Evolutionary conservation across 2,888 invertebrate species (phyloP).

Genomic region (Abrostola triplasia): DNA sequence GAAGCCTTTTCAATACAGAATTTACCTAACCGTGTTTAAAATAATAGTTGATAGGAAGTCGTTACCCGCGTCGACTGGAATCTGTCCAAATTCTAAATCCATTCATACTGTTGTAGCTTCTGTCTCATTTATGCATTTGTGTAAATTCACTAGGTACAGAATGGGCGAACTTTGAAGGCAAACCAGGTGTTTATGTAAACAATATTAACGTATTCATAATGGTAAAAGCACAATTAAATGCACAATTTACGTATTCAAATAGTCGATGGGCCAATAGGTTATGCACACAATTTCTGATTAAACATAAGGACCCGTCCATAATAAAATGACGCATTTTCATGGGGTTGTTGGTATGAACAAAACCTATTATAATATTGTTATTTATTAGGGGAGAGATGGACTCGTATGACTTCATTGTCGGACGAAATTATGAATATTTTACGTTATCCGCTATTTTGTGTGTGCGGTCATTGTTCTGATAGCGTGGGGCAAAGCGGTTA

Average conservation of each 20-base stretch:
- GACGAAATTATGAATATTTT: constrained; percentile 78
- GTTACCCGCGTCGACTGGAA: too few relatives aligned
- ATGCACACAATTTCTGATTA: constrained; percentile 41
- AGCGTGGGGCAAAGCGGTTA: constrained; percentile 59
- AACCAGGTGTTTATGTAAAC: constrained; percentile 31
- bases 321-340: constrained; percentile 30
- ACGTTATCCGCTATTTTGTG: constrained; percentile 75
- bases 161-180: neutral
- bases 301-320: constrained; percentile 30
- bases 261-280: constrained; percentile 36
- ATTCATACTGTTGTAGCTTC: neutral
- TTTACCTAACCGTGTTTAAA: too few relatives aligned
- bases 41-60: too few relatives aligned
- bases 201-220: constrained; percentile 15
- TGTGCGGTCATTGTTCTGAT: constrained; percentile 73
- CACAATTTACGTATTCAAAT: constrained; percentile 36
- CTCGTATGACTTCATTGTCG: constrained; percentile 67
- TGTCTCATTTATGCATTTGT: neutral
- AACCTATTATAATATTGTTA: constrained; percentile 51
- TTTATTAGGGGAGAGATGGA: constrained; percentile 47
- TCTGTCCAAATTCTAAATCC: too few relatives aligned
- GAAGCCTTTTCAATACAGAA: neutral
- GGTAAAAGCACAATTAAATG: constrained; percentile 33
- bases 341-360: constrained; percentile 55
- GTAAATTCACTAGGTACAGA: neutral